Conservation (phyloP, 2,888 invertebrate species). For the Rhopalosiphum nymphaeae region DNA sequence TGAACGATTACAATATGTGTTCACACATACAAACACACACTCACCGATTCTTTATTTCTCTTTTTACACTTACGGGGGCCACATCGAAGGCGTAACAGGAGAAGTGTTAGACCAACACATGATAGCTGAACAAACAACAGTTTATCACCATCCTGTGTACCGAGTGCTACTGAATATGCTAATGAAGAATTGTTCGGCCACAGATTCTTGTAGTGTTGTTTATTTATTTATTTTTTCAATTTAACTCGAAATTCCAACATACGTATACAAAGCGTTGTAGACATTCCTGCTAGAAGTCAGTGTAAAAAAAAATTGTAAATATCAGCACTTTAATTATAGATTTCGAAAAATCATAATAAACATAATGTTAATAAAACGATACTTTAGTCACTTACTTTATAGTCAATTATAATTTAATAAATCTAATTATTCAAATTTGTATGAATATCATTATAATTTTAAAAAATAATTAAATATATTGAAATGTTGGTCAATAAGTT, state of each 20-base stretch:
- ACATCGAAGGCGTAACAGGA: constrained; percentile 59
- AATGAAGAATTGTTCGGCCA: constrained; percentile 62
- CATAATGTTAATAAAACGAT: neutral
- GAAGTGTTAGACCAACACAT: constrained; percentile 63
- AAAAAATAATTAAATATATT: neutral
- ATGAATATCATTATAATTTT: neutral
- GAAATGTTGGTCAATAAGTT: neutral
- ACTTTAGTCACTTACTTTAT: neutral
- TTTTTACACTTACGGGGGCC: constrained; percentile 32
- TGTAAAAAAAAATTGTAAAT: constrained; percentile 36
- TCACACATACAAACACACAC: neutral
- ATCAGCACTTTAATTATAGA: neutral
- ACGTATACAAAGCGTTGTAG: neutral
- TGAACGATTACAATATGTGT: constrained; percentile 61
- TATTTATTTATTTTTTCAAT: constrained; percentile 61
- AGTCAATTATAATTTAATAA: neutral
- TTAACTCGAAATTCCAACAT: constrained; percentile 52
- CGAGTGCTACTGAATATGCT: constrained; percentile 65
- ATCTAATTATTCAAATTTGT: neutral
- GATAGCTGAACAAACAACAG: constrained; percentile 63
- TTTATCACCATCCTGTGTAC: constrained; percentile 59
- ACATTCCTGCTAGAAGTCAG: constrained; percentile 21
- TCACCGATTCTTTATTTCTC: constrained; percentile 30
- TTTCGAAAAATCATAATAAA: neutral
- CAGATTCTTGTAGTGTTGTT: constrained; percentile 51